Evolutionary conservation across 2,797 vertebrate genomes (phyloP).

Genomic region (Phrynocephalus vlangalii): DNA sequence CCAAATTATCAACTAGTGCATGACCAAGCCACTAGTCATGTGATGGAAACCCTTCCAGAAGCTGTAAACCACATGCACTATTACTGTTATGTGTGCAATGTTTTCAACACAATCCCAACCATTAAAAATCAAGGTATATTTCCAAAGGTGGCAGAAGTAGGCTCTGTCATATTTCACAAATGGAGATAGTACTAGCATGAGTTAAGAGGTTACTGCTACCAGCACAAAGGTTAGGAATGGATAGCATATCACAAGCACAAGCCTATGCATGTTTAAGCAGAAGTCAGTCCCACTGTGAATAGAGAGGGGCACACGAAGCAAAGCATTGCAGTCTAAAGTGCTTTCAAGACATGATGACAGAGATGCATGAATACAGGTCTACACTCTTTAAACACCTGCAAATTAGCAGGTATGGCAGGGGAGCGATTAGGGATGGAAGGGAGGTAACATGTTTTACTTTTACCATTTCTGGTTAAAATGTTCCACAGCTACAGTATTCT

Average conservation of each 20-base stretch:
- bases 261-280: constrained; percentile 1
- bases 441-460: not conserved
- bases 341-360: not conserved
- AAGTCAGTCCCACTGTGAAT: not conserved
- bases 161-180: constrained; percentile 1
- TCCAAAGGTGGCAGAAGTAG: not conserved
- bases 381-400: too few relatives aligned
- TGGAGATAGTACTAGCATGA: not conserved
- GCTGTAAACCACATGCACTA: too few relatives aligned
- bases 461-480: not conserved
- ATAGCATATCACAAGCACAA: not conserved
- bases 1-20: too few relatives aligned
- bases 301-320: not conserved
- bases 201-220: not conserved
- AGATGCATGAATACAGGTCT: not conserved
- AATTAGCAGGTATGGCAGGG: too few relatives aligned
- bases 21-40: too few relatives aligned
- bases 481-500: too few relatives aligned
- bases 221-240: not conserved
- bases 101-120: too few relatives aligned
- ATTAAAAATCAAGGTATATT: not conserved
- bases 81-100: not conserved
- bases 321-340: not conserved
- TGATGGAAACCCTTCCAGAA: too few relatives aligned
- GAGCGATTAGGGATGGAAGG: too few relatives aligned